Evolutionary conservation across 2,888 invertebrate species (phyloP).

Genomic region (Sarcophaga caerulescens): DNA sequence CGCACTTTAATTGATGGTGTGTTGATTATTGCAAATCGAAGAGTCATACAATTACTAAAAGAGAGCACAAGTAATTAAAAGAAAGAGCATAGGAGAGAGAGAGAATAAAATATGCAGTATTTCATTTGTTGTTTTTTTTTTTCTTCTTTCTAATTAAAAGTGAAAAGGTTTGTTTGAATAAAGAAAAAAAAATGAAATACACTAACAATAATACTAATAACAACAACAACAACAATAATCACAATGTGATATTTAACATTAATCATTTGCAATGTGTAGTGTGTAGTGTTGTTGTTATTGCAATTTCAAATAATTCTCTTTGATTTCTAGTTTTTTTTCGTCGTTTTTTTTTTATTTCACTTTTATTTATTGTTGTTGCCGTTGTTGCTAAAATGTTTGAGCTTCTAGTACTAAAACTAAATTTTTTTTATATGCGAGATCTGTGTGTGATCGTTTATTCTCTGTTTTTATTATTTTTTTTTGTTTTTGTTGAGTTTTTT

Average conservation of each 20-base stretch:
- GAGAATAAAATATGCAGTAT: neutral
- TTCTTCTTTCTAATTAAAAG: slow-evolving; percentile 47
- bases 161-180: slow-evolving; percentile 62
- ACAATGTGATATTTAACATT: slow-evolving; percentile 29
- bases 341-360: slow-evolving; percentile 28
- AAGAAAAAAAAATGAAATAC: slow-evolving; percentile 22
- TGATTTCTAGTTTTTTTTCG: slow-evolving; percentile 18
- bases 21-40: neutral
- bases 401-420: slow-evolving; percentile 58
- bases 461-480: slow-evolving; percentile 11
- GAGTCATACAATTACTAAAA: slow-evolving; percentile 14
- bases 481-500: slow-evolving; percentile 50
- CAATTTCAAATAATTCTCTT: slow-evolving; percentile 64
- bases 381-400: slow-evolving; percentile 60
- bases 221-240: slow-evolving; percentile 12
- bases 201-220: slow-evolving; percentile 6
- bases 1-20: slow-evolving; percentile 28
- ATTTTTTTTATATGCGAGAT: slow-evolving; percentile 55
- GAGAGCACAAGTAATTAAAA: slow-evolving; percentile 27
- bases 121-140: too few relatives aligned
- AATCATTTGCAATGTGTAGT: slow-evolving; percentile 53
- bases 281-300: slow-evolving; percentile 43
- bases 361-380: slow-evolving; percentile 38
- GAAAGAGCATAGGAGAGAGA: neutral
- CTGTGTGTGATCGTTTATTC: slow-evolving; percentile 63